Conservation (phyloP, 2,113 vertebrate genomes). For the Brachirus orientalis region DNA sequence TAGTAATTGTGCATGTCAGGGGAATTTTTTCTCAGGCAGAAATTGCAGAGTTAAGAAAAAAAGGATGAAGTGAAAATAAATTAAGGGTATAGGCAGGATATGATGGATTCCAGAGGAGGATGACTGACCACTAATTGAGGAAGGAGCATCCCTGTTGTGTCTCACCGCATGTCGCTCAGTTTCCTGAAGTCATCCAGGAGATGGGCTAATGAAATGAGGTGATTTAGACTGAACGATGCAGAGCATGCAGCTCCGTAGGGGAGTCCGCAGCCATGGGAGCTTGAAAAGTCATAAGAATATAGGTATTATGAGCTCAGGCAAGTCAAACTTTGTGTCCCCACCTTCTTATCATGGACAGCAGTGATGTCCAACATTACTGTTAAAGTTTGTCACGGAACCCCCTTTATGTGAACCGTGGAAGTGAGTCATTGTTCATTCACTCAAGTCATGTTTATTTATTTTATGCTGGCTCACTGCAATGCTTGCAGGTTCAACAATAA, state of each 20-base stretch:
- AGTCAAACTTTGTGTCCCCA: constrained; percentile 45
- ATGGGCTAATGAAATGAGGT: constrained; percentile 68
- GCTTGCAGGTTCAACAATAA: background rate
- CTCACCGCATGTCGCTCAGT: constrained; percentile 35
- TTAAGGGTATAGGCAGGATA: constrained; percentile 48
- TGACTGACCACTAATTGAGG: constrained; percentile 78
- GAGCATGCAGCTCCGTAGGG: constrained; percentile 49
- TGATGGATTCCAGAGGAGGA: constrained; percentile 74
- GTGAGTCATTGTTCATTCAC: background rate
- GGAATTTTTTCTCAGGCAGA: constrained; percentile 68
- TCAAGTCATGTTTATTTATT: constrained; percentile 10
- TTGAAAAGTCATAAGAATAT: constrained; percentile 58
- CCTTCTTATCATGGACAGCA: constrained; percentile 38
- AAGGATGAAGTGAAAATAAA: constrained; percentile 61
- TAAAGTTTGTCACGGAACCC: constrained; percentile 29
- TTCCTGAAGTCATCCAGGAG: constrained; percentile 52
- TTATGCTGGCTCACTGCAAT: background rate
- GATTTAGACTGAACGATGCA: constrained; percentile 60
- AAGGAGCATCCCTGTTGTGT: constrained; percentile 62
- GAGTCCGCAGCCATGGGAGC: constrained; percentile 34
- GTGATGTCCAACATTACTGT: constrained; percentile 38
- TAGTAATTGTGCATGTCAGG: constrained; percentile 72
- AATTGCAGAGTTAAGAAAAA: constrained; percentile 66
- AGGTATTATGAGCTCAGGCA: constrained; percentile 48
- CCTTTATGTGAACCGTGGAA: constrained; percentile 14